Percentiles rank a stretch among this genome's conserved stretches.
phyloP scores from a whole-genome alignment of 2,888 invertebrate genomes.

The Diplolepis rosae region DNA sequence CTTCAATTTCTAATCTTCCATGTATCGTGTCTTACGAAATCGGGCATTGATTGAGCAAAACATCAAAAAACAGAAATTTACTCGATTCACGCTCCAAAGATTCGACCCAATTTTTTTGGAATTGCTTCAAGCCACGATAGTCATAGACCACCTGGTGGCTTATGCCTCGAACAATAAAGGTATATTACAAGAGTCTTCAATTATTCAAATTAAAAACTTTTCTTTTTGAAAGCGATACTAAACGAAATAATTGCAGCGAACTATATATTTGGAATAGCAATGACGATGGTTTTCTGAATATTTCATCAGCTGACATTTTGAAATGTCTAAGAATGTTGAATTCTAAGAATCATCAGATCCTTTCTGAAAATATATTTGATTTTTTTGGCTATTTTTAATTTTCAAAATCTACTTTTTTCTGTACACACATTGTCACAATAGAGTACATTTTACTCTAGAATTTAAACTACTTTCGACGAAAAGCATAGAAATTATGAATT shows the following conservation, averaged over 20 bases:
- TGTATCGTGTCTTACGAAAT: not conserved
- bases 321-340: too few species aligned
- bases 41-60: constrained; percentile 19
- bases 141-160: constrained; percentile 37
- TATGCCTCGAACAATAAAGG: constrained; percentile 43
- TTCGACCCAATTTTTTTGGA: constrained; percentile 46
- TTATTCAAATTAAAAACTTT: constrained; percentile 54
- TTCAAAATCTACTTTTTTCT: too few species aligned
- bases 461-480: too few species aligned
- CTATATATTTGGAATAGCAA: constrained; percentile 44
- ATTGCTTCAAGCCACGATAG: constrained; percentile 37
- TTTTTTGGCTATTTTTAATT: too few species aligned
- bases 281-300: constrained; percentile 48
- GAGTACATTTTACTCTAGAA: too few species aligned
- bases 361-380: too few species aligned
- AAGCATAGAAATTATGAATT: too few species aligned
- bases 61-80: constrained; percentile 21
- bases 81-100: constrained; percentile 43
- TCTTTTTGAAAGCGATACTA: constrained; percentile 48
- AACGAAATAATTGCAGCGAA: constrained; percentile 34
- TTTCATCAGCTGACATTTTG: too few species aligned
- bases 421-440: too few species aligned
- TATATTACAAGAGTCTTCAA: constrained; percentile 37
- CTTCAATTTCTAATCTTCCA: not conserved
- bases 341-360: too few species aligned